Evolutionary conservation across 2,888 invertebrate genomes (phyloP), one percentile per base, ranked within the genome.

Genomic region (Melanostoma mellinum): DNA sequence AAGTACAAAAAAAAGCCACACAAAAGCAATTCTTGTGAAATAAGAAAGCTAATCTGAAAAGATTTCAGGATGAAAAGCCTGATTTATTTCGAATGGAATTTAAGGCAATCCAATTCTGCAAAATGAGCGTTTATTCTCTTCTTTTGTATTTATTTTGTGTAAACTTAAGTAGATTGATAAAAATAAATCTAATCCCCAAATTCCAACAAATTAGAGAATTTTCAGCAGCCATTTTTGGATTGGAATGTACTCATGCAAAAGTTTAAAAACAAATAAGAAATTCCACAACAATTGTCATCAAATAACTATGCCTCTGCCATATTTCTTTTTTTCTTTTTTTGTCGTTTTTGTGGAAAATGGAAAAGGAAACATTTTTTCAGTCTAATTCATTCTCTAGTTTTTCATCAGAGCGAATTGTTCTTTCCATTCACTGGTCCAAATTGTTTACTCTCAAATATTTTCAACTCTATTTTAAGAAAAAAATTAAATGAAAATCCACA

Each of bases 341-440:
- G 4, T 30, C 58, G 40, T 30, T 32, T 42, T n/a, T 33, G 30
- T 9, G n/a, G 30, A 1, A 42, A 33, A 42, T n/a, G 44, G 44
- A 33, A 58, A n/a, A n/a, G n/a, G 33, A 42, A 33, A 5, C 33
- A 2, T 33, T 33, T 44, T 32, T 58, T 58, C 42, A n/a, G 20
- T 10, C 33, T 58, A 32, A 61, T 46, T 63, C 61, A 61, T 61
- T 61, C 20, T 6, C 48, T 42, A 42, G 52, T 52, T 42, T n/a
- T 36, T 61, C 20, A 5, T 20, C 5, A 3, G 38, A 38, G 63
- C 48, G 20, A 36, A 36, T 63, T 63, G 50, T 63, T n/a, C 10
- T 60, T 63, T 63, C 63, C n/a, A 63, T 50, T 63, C 63, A 40
- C 38, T 40, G 63, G 48, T 63, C 63, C 38, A 63, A 63, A 30